Evolutionary conservation across 2,113 vertebrate species (phyloP), one percentile per base, ranked within the genome.

Genomic region (Galbula dea): DNA sequence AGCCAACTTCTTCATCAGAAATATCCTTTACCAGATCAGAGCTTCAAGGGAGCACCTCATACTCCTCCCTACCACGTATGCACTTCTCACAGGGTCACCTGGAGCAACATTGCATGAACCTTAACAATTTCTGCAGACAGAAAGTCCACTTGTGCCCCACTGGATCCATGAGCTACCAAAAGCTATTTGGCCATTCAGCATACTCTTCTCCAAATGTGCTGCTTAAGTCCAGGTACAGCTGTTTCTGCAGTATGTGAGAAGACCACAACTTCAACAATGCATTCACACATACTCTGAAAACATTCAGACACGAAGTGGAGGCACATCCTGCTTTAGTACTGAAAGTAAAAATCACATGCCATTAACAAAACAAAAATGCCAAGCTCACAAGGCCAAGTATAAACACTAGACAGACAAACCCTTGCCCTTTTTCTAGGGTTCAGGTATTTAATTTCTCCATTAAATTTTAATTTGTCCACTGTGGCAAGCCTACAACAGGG

Each of bases 261-360:
- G 4, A 59, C 6, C 4, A 0, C 18, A 69, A 55, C 11, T n/a
- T 62, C 20, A 84, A 59, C 12, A 59, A 78, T 3, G 1, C 3
- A 6, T 77, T 90, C 55, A 69, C 7, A 67, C 23, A 36, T 20
- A 55, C 0, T 9, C n/a, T 67, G n/a, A 83, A 80, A 77, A 6
- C 5, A 52, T 0, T 27, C 24, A 41, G 41, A 3, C 16, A 66
- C 55, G 37, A 48, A 46, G 3, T 7, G 8, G 6, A 26, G 1
- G 12, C 74, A 21, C 3, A 3, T 7, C 58, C 19, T 2, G 1
- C 34, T 36, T 57, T 10, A 12, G 9, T 62, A 85, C 12, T 20
- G 7, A 83, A 80, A 30, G 36, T 41, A 51, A 34, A 78, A 49
- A 65, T 34, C 23, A 49, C 5, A 14, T 6, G 6, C 14, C 16